Evolutionary conservation across 2,797 vertebrate genomes (phyloP), one percentile per base, ranked within the genome.

Genomic region (Synanceia verrucosa): DNA sequence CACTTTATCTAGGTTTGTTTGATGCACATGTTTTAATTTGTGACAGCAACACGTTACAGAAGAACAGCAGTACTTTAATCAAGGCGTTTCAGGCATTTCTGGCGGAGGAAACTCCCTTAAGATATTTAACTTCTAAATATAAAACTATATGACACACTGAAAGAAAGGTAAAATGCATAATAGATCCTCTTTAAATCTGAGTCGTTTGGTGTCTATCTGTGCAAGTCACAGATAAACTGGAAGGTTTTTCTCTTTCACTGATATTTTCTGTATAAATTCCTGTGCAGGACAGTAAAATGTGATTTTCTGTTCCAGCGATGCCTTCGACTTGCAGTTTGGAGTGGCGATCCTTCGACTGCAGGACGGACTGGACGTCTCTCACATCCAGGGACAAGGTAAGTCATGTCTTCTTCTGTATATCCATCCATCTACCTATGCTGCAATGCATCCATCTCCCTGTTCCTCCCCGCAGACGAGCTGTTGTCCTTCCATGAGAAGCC

Each of bases 291-390:
- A 6, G 9, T 31, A 24, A 36, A 6, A 18, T 9, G 6, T 4
- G 46, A n/a, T 46, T 47, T 41, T 56, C 0, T 83, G 60, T 86
- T 84, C 48, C 83, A 99, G 97, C 46, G 97, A 99, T 65, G 97
- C 97, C 41, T 99, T 99, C 76, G 97, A 99, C 68, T 92, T 96
- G 80, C 96, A 97, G 66, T 98, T 95, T 47, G 97, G 97, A 51
- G 95, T 96, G 5, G 97, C 96, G 56, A 94, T 99, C 53, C 95
- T 99, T 44, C 94, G 97, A 23, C 90, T 99, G 39, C 94, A 93
- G 85, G 97, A 97, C 53, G 97, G 97, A 51, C 92, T 99, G 70
- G 97, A 99, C 62, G 91, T 99, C 89, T 98, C 97, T 76, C 97
- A 98, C 86, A 96, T 98, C 86, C 96, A 96, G 84, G 96, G 95